These are phyloP conservation scores for Drosophila navojoa DNA, from an alignment of 1,140 invertebrate species.

Conservation along the genomic window DNA sequence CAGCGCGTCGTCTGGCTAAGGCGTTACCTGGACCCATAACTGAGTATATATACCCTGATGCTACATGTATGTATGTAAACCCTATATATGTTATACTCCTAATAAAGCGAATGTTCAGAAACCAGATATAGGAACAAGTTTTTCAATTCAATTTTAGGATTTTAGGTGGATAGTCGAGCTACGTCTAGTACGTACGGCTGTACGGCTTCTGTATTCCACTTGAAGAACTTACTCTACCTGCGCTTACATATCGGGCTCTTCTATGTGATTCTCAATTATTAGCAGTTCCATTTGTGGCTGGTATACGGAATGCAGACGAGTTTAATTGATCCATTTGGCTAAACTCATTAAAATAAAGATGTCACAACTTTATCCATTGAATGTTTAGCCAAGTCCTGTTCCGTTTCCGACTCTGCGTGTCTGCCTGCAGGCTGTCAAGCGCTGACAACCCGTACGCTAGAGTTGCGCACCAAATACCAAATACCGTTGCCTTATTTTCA, in stretches of 20 bases:
- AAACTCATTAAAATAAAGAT: not conserved
- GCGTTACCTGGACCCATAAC: slow-evolving; percentile 15
- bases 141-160: no score
- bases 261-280: slow-evolving; percentile 1
- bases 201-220: no score
- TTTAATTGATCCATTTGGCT: slow-evolving; percentile 8
- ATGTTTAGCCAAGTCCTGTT: slow-evolving; percentile 10
- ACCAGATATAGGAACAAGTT: no score
- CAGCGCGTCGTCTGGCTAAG: slow-evolving; percentile 38
- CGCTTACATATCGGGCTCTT: not conserved
- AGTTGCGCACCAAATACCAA: slow-evolving; percentile 10
- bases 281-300: not conserved
- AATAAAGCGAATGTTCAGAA: no score
- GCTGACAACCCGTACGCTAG: slow-evolving; percentile 16
- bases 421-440: not conserved
- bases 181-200: no score
- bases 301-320: not conserved
- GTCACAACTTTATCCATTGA: slow-evolving; percentile 11
- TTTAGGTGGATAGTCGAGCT: no score
- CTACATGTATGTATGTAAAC: no score
- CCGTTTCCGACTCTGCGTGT: not conserved
- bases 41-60: no score
- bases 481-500: slow-evolving; percentile 30
- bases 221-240: no score
- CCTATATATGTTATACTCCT: no score